These are phyloP conservation scores for Lasioglossum leucozonium DNA, from an alignment of 2,888 invertebrate species.

Conservation along the genomic window DNA sequence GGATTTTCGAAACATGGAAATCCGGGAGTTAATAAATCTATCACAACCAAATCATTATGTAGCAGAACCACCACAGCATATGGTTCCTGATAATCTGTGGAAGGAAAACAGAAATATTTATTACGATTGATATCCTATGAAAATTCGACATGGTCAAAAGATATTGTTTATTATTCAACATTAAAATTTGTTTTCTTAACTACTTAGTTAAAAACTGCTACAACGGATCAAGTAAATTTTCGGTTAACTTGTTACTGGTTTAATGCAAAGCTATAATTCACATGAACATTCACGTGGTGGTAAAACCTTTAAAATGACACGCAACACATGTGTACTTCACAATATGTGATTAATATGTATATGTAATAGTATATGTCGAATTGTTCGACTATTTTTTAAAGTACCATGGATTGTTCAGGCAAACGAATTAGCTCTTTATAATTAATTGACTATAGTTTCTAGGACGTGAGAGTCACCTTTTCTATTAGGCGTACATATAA, in stretches of 20 bases:
- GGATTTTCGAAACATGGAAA: conserved; percentile 99
- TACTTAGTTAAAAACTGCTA: too few species aligned
- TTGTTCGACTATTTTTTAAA: neutral
- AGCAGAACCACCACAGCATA: conserved; percentile 98
- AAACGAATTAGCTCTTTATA: neutral
- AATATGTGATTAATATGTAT: too few species aligned
- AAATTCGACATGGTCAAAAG: neutral
- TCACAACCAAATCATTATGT: conserved; percentile 98
- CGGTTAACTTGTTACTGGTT: too few species aligned
- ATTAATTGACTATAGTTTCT: neutral
- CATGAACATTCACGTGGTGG: too few species aligned
- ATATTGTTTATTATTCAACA: neutral
- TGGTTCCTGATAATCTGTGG: conserved; percentile 97
- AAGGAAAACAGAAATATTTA: neutral
- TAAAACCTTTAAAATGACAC: too few species aligned
- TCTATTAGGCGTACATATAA: neutral
- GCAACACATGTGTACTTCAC: too few species aligned
- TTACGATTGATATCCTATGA: neutral
- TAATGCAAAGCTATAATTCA: too few species aligned
- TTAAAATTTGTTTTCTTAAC: too few species aligned
- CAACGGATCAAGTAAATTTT: too few species aligned
- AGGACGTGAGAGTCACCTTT: neutral
- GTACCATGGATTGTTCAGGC: neutral
- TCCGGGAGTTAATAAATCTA: conserved; percentile 97
- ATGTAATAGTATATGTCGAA: too few species aligned